phyloP scores from a whole-genome alignment of 2,113 vertebrate species.

The Loxodonta africana region DNA sequence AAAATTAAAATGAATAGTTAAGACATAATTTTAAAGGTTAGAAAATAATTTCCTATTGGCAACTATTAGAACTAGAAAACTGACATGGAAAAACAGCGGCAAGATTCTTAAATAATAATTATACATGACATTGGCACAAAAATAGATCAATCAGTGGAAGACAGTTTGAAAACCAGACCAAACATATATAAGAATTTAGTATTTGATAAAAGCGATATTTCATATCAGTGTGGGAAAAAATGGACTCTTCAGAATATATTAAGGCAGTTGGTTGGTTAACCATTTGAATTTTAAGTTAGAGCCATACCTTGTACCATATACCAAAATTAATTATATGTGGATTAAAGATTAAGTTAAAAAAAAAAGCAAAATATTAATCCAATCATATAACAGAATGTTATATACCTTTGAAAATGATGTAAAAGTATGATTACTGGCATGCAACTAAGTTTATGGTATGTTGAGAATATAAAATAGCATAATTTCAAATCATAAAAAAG shows the following conservation, averaged over 20 bases:
- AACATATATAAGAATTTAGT: not conserved
- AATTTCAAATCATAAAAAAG: slow-evolving; percentile 5
- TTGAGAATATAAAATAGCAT: not conserved
- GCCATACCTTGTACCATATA: not conserved
- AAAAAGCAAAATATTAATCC: not conserved
- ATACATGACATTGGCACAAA: not conserved
- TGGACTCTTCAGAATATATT: not conserved
- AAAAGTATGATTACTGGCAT: not conserved
- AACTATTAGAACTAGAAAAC: slow-evolving; percentile 2
- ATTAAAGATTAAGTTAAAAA: not conserved
- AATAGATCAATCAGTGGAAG: slow-evolving; percentile 31
- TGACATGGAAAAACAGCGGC: not conserved
- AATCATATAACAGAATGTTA: not conserved
- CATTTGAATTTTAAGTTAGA: not conserved
- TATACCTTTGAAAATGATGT: not conserved
- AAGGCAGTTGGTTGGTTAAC: slow-evolving; percentile 19
- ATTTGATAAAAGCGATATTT: not conserved
- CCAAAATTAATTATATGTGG: not conserved
- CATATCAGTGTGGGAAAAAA: not conserved
- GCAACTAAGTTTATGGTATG: not conserved
- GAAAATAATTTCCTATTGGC: not conserved
- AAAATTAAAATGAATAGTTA: slow-evolving; percentile 10
- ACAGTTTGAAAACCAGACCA: slow-evolving; percentile 25
- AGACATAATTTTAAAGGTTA: slow-evolving; percentile 3
- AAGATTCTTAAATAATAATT: not conserved